Conservation (phyloP, 37 sponge, comb jelly and placozoan genomes). For the Beroe forskalii region DNA sequence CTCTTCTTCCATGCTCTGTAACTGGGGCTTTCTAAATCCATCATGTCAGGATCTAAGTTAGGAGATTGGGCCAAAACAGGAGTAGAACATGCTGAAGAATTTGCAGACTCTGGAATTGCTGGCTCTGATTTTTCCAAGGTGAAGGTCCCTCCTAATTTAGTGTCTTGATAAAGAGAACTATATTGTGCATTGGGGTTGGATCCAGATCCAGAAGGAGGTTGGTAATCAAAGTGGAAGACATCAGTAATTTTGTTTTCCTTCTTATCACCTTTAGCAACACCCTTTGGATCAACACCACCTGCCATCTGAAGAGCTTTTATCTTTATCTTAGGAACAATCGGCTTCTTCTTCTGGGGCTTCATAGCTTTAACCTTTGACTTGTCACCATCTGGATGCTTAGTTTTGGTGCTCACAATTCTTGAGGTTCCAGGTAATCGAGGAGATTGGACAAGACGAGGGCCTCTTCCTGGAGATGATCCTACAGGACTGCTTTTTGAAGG, state of each 20-base stretch:
- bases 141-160: background rate
- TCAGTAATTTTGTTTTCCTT: background rate
- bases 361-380: conserved; percentile 12
- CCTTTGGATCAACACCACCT: background rate
- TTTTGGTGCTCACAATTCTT: background rate
- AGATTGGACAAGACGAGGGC: conserved; percentile 8
- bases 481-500: conserved; percentile 39
- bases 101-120: background rate
- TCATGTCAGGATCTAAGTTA: background rate
- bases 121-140: background rate
- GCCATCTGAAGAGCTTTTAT: conserved; percentile 43
- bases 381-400: background rate
- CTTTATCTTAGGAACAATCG: conserved; percentile 37
- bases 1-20: conserved; percentile 70
- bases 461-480: background rate
- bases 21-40: background rate
- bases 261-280: conserved; percentile 28
- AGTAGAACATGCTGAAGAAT: background rate
- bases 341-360: conserved; percentile 42
- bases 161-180: background rate
- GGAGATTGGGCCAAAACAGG: background rate
- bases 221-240: conserved; percentile 51
- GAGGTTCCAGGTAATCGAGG: background rate
- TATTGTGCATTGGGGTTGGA: conserved; percentile 22
- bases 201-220: conserved; percentile 21